phyloP scores from a whole-genome alignment of 2,113 vertebrate genomes.

The Sylvia atricapilla region DNA sequence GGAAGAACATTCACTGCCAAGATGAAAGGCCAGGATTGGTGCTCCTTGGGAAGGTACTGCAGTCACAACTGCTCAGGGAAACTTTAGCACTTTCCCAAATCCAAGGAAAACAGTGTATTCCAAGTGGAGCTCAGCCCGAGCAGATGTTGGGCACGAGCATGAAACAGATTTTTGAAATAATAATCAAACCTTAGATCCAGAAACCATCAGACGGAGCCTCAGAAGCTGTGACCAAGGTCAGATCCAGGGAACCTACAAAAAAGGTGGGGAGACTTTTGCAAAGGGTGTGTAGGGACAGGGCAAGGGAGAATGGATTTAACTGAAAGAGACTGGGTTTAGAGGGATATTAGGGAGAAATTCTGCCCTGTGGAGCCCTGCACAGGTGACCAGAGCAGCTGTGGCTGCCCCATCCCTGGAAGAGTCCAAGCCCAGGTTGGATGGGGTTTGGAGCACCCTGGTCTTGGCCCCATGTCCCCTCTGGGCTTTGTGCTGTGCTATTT shows the following conservation, averaged over 20 bases:
- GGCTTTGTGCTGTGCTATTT: neutral
- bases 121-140: neutral
- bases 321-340: neutral
- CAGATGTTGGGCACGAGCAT: neutral
- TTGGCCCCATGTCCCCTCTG: rapidly evolving
- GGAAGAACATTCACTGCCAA: neutral
- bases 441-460: neutral
- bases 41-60: neutral
- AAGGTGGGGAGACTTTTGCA: neutral
- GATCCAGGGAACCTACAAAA: neutral
- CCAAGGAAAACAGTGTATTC: constrained; percentile 9
- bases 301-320: neutral
- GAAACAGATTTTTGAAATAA: neutral
- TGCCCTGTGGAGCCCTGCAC: neutral
- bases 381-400: neutral
- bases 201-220: neutral
- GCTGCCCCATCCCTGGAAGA: neutral
- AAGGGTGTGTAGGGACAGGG: neutral
- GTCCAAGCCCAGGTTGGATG: neutral
- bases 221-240: neutral
- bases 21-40: neutral
- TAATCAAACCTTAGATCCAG: neutral
- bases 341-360: neutral
- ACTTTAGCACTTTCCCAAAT: neutral
- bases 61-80: neutral